Evolutionary conservation across 2,888 invertebrate species (phyloP), one percentile per base, ranked within the genome.

Genomic region (Orgyia antiqua): DNA sequence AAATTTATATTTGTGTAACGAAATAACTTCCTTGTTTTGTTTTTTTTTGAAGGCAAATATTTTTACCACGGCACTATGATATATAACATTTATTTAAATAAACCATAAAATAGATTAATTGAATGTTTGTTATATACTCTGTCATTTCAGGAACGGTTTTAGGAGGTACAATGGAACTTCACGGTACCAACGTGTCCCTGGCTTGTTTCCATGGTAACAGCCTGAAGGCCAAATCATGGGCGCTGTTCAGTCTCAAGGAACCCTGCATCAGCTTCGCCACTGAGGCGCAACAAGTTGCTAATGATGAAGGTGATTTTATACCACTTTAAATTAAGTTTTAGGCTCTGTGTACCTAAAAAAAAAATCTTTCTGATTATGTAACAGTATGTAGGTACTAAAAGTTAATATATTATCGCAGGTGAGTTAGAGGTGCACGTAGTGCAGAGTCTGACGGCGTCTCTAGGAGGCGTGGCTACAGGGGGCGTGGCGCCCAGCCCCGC

Each of bases 121-220:
- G n/a, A n/a, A n/a, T n/a, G n/a, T n/a, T n/a, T n/a, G n/a, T n/a
- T n/a, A n/a, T n/a, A n/a, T n/a, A n/a, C n/a, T n/a, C n/a, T n/a
- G n/a, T n/a, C n/a, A n/a, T n/a, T 7, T 13, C 79, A 73, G 94
- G 96, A 41, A 93, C 95, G 12, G 92, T 95, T 8, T 84, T 96
- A 1, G 96, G 96, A 13, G 94, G 96, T 29, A 94, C 95, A 25
- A 91, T 97, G 91, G 92, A 98, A 78, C 78, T 97, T 46, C 92
- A 94, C 76, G 94, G 94, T 20, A 93, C 93, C 40, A 96, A 98
- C 75, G 94, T 98, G 35, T 96, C 97, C 4, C 84, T 98, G 45
- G 98, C 97, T 2, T 98, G 98, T 74, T 98, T 98, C 88, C 97
- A 98, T 75, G 98, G 98, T 18, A 95, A 96, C 66, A 98, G 98